These are phyloP conservation scores for Acromyrmex echinatior DNA, from an alignment of 1,140 invertebrate species.

Conservation along the genomic window DNA sequence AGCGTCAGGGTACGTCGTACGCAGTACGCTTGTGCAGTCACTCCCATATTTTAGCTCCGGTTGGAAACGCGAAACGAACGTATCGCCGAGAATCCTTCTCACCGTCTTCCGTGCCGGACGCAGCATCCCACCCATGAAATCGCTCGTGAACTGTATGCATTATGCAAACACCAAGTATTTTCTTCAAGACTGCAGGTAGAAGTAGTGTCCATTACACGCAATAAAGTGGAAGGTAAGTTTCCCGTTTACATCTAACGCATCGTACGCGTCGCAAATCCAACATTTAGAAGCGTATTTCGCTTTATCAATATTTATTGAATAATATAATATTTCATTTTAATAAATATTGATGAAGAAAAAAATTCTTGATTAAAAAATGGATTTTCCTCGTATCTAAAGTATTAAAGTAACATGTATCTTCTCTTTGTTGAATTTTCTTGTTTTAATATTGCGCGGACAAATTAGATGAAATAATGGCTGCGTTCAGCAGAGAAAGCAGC, in stretches of 20 bases:
- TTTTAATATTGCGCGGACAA: neutral
- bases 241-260: conserved; percentile 28
- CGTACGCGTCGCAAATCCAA: neutral
- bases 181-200: conserved; percentile 4
- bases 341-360: neutral
- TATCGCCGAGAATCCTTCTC: neutral
- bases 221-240: conserved; percentile 42
- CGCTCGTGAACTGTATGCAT: neutral
- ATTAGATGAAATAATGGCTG: neutral
- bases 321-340: neutral
- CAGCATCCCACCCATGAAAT: neutral
- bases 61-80: neutral
- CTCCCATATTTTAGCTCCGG: conserved; percentile 17
- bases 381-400: neutral
- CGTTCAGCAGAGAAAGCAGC: too few species aligned
- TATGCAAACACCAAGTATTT: neutral
- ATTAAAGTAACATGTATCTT: neutral
- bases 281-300: neutral
- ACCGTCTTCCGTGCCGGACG: neutral
- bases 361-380: neutral
- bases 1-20: conserved; percentile 2
- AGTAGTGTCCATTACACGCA: conserved; percentile 17
- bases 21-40: conserved; percentile 31
- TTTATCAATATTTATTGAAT: too few species aligned
- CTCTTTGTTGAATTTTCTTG: neutral